Evolutionary conservation across 2,888 invertebrate species (phyloP).

Genomic region (Phaonia tiefii): DNA sequence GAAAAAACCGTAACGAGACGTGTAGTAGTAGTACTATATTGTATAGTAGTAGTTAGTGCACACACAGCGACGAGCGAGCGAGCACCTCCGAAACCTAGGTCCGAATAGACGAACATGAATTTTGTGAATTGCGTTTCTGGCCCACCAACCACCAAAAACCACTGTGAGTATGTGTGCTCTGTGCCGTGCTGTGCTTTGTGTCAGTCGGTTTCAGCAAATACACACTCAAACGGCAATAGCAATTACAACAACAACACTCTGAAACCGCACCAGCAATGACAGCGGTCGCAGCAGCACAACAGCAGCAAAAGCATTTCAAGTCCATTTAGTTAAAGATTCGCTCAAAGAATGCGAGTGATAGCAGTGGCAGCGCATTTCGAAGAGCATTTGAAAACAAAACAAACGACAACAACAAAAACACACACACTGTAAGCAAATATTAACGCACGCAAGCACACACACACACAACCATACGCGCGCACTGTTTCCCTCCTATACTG

Average conservation of each 20-base stretch:
- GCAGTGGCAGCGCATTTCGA: slow-evolving; percentile 18
- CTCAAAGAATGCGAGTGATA: slow-evolving; percentile 10
- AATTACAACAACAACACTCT: slow-evolving; percentile 23
- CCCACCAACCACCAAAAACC: slow-evolving; percentile 73
- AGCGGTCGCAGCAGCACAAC: not conserved
- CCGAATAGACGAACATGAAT: slow-evolving; percentile 81
- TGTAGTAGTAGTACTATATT: slow-evolving; percentile 69
- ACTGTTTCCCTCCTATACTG: not conserved
- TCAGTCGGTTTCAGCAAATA: slow-evolving; percentile 57
- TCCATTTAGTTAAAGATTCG: not conserved
- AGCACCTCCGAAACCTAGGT: slow-evolving; percentile 81
- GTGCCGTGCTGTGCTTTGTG: slow-evolving; percentile 32
- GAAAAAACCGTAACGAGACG: slow-evolving; percentile 76
- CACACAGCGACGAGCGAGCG: slow-evolving; percentile 77
- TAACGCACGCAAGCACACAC: slow-evolving; percentile 38
- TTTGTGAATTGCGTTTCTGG: slow-evolving; percentile 80
- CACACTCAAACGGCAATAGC: slow-evolving; percentile 41
- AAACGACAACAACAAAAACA: not conserved
- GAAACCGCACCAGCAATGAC: slow-evolving; percentile 30
- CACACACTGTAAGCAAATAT: too few relatives aligned
- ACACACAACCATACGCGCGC: slow-evolving; percentile 11
- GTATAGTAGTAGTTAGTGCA: slow-evolving; percentile 70
- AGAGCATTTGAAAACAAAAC: not conserved
- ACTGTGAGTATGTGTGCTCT: too few relatives aligned
- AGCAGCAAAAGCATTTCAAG: slow-evolving; percentile 15